Base-by-base conservation (phyloP, 2,888 invertebrate species). In the Eilema griseolum region DNA sequence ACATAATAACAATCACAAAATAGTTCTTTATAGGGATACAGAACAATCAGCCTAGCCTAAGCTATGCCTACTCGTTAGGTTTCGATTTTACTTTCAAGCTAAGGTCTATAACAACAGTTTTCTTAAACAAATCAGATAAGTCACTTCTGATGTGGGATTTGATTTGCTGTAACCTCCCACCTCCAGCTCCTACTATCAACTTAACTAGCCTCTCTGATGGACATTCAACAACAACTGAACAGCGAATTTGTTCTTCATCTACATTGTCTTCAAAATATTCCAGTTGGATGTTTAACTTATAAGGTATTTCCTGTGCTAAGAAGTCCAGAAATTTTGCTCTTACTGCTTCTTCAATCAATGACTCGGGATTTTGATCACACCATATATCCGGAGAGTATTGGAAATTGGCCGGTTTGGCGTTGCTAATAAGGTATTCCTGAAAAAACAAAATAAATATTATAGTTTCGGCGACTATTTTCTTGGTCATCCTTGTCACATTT, bases 291-390 rank as follows among this genome's bases (percentile, higher is more conserved):
- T 96, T 93, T 5, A 99, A 87, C 59, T 90, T 95, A 86, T 99
- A 99, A 0, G 99, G 99, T 61, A 99, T 96, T 94, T 99, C 98
- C 79, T 98, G 96, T 0, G 97, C 96, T 61, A 99, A 92, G 85
- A 97, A 96, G 86, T 99, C 98, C 72, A 99, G 90, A 59, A 99
- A 95, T 80, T 97, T 97, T 2, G 98, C 98, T 83, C 97, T 96
- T 0, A 99, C 97, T 70, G 97, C 97, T 80, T 97, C 96, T 66
- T 96, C 93, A 72, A 98, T 97, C 31, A 99, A 89, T 11, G 95
- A 92, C 82, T 97, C 96, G 0, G 97, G 96, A 23, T 96, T 92
- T 85, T 98, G 97, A 89, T 98, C 97, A 0, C 98, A 97, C 88
- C 97, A 97, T 24, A 96, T 89, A 56, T 96, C 94, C 20, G 96